phyloP scores from a whole-genome alignment of 2,888 invertebrate genomes.

The Heteromurus nitidus region DNA sequence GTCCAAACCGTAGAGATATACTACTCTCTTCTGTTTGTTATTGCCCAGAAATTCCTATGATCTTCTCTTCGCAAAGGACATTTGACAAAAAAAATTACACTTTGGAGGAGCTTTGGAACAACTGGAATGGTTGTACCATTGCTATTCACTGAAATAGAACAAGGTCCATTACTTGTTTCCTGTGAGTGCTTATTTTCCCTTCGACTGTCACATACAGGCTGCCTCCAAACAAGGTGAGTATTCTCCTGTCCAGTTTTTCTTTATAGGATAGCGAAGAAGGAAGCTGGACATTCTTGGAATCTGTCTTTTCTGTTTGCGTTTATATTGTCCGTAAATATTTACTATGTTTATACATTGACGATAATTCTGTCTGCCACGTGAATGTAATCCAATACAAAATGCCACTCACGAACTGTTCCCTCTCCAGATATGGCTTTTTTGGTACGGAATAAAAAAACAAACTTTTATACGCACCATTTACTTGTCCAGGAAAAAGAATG shows the following conservation, averaged over 20 bases:
- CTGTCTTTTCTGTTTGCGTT: slow-evolving; percentile 27
- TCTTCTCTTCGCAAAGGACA: slow-evolving; percentile 14
- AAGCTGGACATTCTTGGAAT: slow-evolving; percentile 32
- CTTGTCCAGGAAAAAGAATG: too few relatives aligned
- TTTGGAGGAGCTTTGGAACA: neutral
- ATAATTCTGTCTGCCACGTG: neutral
- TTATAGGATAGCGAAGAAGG: slow-evolving; percentile 31
- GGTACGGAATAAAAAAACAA: neutral
- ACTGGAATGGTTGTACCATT: neutral
- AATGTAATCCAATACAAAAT: too few relatives aligned
- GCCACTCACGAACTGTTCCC: too few relatives aligned
- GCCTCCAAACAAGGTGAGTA: neutral
- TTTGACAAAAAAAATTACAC: slow-evolving; percentile 23
- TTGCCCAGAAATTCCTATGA: neutral
- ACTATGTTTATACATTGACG: slow-evolving; percentile 24
- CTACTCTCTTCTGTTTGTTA: neutral
- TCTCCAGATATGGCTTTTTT: neutral
- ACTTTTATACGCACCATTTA: too few relatives aligned
- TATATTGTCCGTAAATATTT: slow-evolving; percentile 31
- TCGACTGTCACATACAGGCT: neutral
- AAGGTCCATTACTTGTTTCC: neutral
- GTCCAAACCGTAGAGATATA: neutral
- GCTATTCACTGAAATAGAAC: neutral
- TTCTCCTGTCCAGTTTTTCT: slow-evolving; percentile 13
- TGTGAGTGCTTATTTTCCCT: neutral